These are phyloP conservation scores for Brachyhypopomus gauderio DNA, from an alignment of 2,113 vertebrate species.

Conservation along the genomic window DNA sequence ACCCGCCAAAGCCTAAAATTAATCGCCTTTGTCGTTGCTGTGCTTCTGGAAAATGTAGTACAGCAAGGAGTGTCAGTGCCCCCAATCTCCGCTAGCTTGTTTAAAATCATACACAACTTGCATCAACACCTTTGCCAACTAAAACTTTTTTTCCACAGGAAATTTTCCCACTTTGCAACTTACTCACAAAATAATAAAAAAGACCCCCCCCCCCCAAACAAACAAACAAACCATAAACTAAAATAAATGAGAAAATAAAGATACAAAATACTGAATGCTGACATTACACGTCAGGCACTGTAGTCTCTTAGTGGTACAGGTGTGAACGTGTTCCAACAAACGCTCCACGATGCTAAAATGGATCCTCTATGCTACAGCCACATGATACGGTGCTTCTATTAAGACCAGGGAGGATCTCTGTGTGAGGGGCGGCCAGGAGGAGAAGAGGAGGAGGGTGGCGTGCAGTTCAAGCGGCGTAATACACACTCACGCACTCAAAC, in stretches of 20 bases:
- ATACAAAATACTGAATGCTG: conserved; percentile 38
- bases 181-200: conserved; percentile 37
- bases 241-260: conserved; percentile 21
- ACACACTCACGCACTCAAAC: neutral
- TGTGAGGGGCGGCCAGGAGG: neutral
- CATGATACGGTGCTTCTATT: conserved; percentile 48
- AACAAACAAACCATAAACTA: conserved; percentile 10
- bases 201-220: neutral
- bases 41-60: conserved; percentile 51
- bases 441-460: neutral
- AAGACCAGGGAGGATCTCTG: conserved; percentile 26
- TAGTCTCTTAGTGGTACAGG: conserved; percentile 50
- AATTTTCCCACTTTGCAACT: conserved; percentile 42
- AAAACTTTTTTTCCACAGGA: conserved; percentile 19
- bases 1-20: conserved; percentile 47
- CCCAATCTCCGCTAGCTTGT: conserved; percentile 53
- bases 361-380: conserved; percentile 49
- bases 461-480: conserved; percentile 7
- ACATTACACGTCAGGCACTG: conserved; percentile 26
- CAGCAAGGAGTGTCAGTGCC: conserved; percentile 69
- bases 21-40: conserved; percentile 43
- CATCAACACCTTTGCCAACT: conserved; percentile 25
- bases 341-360: conserved; percentile 41
- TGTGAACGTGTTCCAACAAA: conserved; percentile 37
- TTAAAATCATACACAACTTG: conserved; percentile 63